Base-by-base conservation (phyloP, 37 sponge, comb jelly and placozoan species). In the Ephydatia muelleri region DNA sequence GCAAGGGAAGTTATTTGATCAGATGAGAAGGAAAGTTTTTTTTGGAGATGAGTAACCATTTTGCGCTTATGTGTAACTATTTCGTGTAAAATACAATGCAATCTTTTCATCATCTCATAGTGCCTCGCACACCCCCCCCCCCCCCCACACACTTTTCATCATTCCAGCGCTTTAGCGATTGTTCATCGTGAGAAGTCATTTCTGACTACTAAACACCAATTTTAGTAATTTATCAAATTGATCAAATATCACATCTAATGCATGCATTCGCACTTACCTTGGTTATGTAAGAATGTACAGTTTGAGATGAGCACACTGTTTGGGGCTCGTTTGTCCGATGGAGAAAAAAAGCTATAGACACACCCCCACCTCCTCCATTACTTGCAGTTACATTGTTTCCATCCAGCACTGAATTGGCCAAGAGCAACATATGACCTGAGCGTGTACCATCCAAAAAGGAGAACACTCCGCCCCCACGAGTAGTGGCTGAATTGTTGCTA, bases 381-480 rank as follows among this genome's bases (percentile, higher is more conserved):
- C 25, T 33, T 21, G 12, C 72, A 71, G 72, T n/a, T 28, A 13
- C 72, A 57, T 1, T 57, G 57, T 71, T 57, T 4, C 16, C 72
- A 14, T 34, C 72, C 30, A 71, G 32, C 28, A 34, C 21, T 71
- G 72, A 71, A 30, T 30, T 14, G 12, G 72, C 32, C 32, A 71
- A n/a, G 6, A 71, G 32, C 21, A 71, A 71, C 16, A 28, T 34
- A 21, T 71, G 72, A 21, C 32, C 32, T 21, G 32, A 25, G 1
- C 12, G 65, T 66, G 12, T 43, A 3, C 49, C 30, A 39, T 75
- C 68, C 28, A 85, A 78, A 8, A 77, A 29, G 6, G 68, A n/a
- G 48, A 78, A 85, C 13, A 78, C 33, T 3, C 86, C 86, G 19
- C 86, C 86, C 35, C 79, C 86, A 6, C 23, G 69, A 19, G 79